Conservation (phyloP, 35 echinoderm and acorn worm genomes). For the Antedon bifida region DNA sequence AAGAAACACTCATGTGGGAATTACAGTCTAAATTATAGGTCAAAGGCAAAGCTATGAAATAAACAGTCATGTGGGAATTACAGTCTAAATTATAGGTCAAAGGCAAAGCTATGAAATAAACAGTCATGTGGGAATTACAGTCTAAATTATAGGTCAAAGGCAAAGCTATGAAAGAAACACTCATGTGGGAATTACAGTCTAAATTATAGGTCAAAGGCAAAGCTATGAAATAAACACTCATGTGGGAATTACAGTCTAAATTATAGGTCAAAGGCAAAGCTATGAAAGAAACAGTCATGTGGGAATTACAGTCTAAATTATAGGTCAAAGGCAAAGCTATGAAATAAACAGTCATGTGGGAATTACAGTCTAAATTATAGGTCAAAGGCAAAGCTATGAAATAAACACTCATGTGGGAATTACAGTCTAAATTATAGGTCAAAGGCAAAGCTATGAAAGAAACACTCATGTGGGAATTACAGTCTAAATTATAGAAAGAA, state of each 20-base stretch:
- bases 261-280: constrained; percentile 85
- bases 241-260: constrained; percentile 62
- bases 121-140: constrained; percentile 58
- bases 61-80: constrained; percentile 67
- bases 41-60: constrained; percentile 91
- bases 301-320: constrained; percentile 52
- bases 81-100: constrained; percentile 80
- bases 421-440: constrained; percentile 83
- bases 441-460: constrained; percentile 96
- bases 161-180: constrained; percentile 93
- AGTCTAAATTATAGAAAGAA: constrained; percentile 79
- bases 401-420: constrained; percentile 63
- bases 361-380: constrained; percentile 66
- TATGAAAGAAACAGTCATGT: constrained; percentile 97
- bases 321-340: constrained; percentile 91
- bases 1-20: constrained; percentile 73
- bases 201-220: constrained; percentile 87
- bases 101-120: constrained; percentile 92
- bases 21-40: constrained; percentile 78
- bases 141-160: constrained; percentile 81
- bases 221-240: constrained; percentile 91
- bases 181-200: constrained; percentile 60
- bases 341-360: constrained; percentile 88
- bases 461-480: constrained; percentile 55
- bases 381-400: constrained; percentile 95